Percentiles rank a stretch among this genome's conserved stretches.
Conservation (phyloP, 2,113 vertebrate species). For the Cnemophilus loriae region DNA sequence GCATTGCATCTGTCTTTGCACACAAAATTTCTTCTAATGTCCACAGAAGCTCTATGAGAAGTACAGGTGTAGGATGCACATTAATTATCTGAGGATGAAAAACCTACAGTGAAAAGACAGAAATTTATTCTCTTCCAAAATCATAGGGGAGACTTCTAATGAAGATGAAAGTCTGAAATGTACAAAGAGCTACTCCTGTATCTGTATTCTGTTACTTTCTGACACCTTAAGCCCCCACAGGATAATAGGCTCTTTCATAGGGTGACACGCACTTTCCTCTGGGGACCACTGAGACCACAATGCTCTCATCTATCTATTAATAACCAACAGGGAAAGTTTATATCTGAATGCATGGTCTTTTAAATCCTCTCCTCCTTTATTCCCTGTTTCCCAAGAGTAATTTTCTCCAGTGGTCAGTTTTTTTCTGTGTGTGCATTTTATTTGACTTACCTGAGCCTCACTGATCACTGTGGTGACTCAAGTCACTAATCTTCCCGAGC, state of each 20-base stretch:
- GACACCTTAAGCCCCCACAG: background rate
- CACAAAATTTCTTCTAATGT: background rate
- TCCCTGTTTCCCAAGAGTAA: background rate
- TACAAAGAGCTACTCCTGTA: background rate
- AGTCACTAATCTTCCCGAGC: background rate
- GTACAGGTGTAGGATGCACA: background rate
- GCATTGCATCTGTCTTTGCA: background rate
- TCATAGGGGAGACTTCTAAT: background rate
- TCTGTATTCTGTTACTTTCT: background rate
- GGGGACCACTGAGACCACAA: background rate
- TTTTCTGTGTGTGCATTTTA: background rate
- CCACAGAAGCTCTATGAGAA: background rate
- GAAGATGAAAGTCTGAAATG: background rate
- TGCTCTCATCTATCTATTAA: background rate
- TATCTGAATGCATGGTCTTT: background rate
- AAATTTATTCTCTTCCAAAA: background rate
- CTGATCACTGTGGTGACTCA: background rate
- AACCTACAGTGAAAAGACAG: background rate
- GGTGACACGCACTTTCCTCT: background rate
- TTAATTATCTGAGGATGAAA: background rate
- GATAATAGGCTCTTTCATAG: background rate
- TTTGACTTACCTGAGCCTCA: background rate
- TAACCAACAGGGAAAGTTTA: background rate
- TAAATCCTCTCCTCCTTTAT: background rate
- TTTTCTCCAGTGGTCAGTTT: background rate